Conservation (phyloP, 1,140 invertebrate species). For the Riptortus pedestris region DNA sequence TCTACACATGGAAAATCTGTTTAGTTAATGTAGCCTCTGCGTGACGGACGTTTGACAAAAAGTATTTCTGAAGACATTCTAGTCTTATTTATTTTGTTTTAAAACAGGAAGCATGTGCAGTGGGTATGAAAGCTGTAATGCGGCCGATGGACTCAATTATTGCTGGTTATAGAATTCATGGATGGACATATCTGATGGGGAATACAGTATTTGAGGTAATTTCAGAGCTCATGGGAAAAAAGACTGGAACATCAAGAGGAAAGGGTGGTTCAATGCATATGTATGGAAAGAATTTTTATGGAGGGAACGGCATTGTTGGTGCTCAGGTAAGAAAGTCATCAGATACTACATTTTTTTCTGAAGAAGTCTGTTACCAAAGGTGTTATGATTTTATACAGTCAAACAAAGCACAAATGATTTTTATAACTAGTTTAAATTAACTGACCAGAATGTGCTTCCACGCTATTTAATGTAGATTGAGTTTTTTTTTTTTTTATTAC, state of each 20-base stretch:
- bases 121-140: slow-evolving; percentile 79
- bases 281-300: slow-evolving; percentile 83
- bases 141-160: slow-evolving; percentile 77
- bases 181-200: slow-evolving; percentile 91
- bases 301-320: slow-evolving; percentile 97
- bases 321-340: slow-evolving; percentile 63
- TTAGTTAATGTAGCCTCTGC: too few relatives aligned
- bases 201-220: slow-evolving; percentile 64
- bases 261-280: slow-evolving; percentile 94
- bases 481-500: too few relatives aligned
- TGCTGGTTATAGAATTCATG: slow-evolving; percentile 94
- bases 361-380: background rate
- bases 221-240: slow-evolving; percentile 76
- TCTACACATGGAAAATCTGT: too few relatives aligned
- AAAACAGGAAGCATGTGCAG: slow-evolving; percentile 70
- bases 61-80: background rate
- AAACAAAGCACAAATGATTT: background rate
- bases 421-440: too few relatives aligned
- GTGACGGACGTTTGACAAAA: background rate
- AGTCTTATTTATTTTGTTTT: background rate
- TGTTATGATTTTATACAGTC: background rate
- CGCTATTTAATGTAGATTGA: too few relatives aligned
- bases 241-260: slow-evolving; percentile 78
- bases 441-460: background rate
- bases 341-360: background rate